These are phyloP conservation scores for Chirona hameri DNA, from an alignment of 2,888 invertebrate species.

Conservation along the genomic window DNA sequence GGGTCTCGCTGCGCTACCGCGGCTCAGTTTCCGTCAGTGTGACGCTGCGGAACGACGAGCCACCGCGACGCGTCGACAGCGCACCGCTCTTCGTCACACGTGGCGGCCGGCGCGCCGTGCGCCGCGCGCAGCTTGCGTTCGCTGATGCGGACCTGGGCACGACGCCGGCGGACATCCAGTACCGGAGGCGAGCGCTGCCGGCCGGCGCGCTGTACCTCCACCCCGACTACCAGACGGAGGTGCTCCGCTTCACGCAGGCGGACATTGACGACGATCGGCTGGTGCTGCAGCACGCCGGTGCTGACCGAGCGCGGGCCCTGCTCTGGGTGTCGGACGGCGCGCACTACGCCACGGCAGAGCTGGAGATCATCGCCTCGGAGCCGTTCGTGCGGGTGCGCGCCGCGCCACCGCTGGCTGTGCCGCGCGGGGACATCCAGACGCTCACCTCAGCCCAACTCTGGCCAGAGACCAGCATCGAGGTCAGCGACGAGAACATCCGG, in stretches of 20 bases:
- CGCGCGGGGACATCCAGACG: slow-evolving; percentile 41
- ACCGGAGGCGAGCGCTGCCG: slow-evolving; percentile 70
- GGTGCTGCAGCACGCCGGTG: slow-evolving; percentile 76
- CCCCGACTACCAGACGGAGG: slow-evolving; percentile 49
- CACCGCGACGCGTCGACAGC: slow-evolving; percentile 69
- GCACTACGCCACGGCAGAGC: slow-evolving; percentile 70
- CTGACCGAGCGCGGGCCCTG: slow-evolving; percentile 69
- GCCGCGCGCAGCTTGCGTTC: slow-evolving; percentile 72
- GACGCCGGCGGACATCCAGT: slow-evolving; percentile 69
- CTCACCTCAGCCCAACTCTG: slow-evolving; percentile 48
- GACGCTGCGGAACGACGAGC: slow-evolving; percentile 82
- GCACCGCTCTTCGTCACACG: slow-evolving; percentile 80
- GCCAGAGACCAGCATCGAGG: slow-evolving; percentile 58
- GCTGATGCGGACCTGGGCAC: slow-evolving; percentile 80
- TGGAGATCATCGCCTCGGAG: slow-evolving; percentile 83
- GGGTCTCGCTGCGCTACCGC: slow-evolving; percentile 74
- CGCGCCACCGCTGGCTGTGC: slow-evolving; percentile 47
- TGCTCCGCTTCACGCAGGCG: slow-evolving; percentile 81
- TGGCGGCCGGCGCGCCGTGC: slow-evolving; percentile 72
- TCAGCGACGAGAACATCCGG: slow-evolving; percentile 5
- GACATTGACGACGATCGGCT: slow-evolving; percentile 80
- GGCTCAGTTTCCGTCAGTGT: slow-evolving; percentile 75
- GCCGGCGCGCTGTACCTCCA: slow-evolving; percentile 76
- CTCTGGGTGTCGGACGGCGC: slow-evolving; percentile 86
- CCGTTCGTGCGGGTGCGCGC: slow-evolving; percentile 68